phyloP scores from a whole-genome alignment of 1,140 invertebrate species.

The Geopemphigus sp. region DNA sequence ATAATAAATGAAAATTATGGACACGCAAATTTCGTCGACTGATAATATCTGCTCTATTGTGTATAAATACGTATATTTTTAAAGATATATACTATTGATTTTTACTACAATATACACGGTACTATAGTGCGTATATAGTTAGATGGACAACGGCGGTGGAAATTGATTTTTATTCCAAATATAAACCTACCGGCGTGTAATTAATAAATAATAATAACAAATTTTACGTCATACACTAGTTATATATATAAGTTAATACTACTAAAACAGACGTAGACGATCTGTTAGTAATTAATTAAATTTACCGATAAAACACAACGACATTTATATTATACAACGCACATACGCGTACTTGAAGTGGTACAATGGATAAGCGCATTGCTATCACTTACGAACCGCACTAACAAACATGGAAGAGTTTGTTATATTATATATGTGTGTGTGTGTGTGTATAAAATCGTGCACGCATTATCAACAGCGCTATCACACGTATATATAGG shows the following conservation, averaged over 20 bases:
- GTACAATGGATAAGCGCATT: not conserved
- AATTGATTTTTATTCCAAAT: slow-evolving; percentile 22
- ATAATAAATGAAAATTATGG: slow-evolving; percentile 7
- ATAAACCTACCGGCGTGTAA: not conserved
- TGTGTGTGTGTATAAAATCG: not conserved
- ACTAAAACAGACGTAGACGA: not conserved
- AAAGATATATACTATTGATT: not conserved
- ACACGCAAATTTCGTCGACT: too few species aligned
- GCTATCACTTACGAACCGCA: not conserved
- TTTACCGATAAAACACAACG: slow-evolving; percentile 6
- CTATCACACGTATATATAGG: not conserved
- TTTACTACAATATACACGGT: not conserved
- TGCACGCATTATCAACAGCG: not conserved
- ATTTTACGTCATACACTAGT: not conserved
- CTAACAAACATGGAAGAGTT: not conserved
- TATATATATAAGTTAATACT: not conserved
- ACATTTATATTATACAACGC: not conserved
- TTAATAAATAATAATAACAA: not conserved
- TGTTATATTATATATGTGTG: not conserved
- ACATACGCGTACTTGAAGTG: not conserved
- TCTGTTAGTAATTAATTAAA: not conserved
- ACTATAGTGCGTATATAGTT: not conserved
- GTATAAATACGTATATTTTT: too few species aligned
- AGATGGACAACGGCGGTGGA: not conserved
- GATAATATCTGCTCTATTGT: too few species aligned